Evolutionary conservation across 2,797 vertebrate species (phyloP), one percentile per base, ranked within the genome.

Genomic region (Pogonophryne albipinna): DNA sequence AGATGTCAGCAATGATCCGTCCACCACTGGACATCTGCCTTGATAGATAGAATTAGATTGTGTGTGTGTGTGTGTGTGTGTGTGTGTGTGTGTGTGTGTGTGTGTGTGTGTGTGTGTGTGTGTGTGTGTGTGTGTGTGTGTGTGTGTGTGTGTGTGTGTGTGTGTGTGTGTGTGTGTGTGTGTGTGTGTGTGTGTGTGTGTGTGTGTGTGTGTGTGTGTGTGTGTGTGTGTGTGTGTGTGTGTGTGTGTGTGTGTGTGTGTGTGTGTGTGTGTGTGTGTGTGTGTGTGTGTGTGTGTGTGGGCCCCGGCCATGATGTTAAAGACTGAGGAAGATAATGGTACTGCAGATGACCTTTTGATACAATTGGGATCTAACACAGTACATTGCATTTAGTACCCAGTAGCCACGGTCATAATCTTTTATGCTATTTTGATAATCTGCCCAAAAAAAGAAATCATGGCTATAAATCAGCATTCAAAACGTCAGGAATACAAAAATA

Each of bases 1-100:
- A 94, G 93, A 94, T 95, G 93, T 93, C 91, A 89, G 86, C 86
- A 87, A 87, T 90, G 93, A 94, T 92, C 89, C 62, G 51, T 91
- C 83, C 84, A 82, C 87, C 74, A 67, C 86, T 85, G 86, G 86
- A 80, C 87, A 94, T 89, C 86, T 89, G 92, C 87, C 89, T 85
- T 83, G 79, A 86, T 89, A 27, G 79, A 86, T 89, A 27, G 23
- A 27, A 27, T 27, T 27, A 27, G 23, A 27, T 4, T 72, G 79
- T 55, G 76, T 60, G 51, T 61, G 72, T 61, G 75, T 72, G 79
- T 55, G 76, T 60, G 51, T 61, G 72, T 52, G 75, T 72, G 79
- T 62, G 51, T 61, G 72, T 58, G 65, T 56, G 68, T 31, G 55
- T 52, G 68, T 45, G 27, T 62, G 59, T 63, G 72, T 61, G 58